Base-by-base conservation (phyloP, 2,888 invertebrate species). In the Bombylius discolor region DNA sequence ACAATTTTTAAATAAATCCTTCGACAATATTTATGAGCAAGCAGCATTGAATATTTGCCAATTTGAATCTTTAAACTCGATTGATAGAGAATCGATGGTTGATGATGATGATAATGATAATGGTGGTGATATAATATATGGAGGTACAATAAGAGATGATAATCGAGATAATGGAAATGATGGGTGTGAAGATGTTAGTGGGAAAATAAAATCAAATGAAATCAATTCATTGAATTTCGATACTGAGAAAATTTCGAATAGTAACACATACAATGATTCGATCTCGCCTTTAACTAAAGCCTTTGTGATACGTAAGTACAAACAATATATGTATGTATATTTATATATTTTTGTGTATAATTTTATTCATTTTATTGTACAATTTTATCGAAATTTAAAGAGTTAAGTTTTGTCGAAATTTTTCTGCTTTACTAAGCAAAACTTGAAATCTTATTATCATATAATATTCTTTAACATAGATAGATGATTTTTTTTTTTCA, bases 1-100 rank as follows among this genome's bases (percentile, higher is more conserved):
- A 39, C 61, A 62, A 55, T 61, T 61, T 52, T 49, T 64, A 39
- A 64, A 62, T 51, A 64, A 63, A 58, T 64, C 64, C 8, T 60
- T 60, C 51, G 64, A 64, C 49, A 64, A 62, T 51, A 57, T 63
- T 47, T 60, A 58, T 45, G 61, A 61, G 23, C 58, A 57, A 49
- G 33, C 42, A n/a, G 47, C 57, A 4, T 47, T 59, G 23, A 58
- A 59, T 23, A 52, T 60, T 13, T 57, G 54, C 33, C 54, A 51
- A 4, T 57, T 59, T 14, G 57, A 59, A 51, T 57, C 56, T 34
- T 49, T 46, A 11, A 55, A 49, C 47, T 56, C 55, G 13, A 53
- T 55, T 45, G 49, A 56, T 48, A 56, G 56, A 23, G 51, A 47
- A 47, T 23, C 39, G 31, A 13, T 9, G 9, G 46, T 51, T 23